Percentiles rank a stretch among this genome's conserved stretches.
Conservation (phyloP, 2,113 vertebrate genomes). For the Nanorana parkeri region DNA sequence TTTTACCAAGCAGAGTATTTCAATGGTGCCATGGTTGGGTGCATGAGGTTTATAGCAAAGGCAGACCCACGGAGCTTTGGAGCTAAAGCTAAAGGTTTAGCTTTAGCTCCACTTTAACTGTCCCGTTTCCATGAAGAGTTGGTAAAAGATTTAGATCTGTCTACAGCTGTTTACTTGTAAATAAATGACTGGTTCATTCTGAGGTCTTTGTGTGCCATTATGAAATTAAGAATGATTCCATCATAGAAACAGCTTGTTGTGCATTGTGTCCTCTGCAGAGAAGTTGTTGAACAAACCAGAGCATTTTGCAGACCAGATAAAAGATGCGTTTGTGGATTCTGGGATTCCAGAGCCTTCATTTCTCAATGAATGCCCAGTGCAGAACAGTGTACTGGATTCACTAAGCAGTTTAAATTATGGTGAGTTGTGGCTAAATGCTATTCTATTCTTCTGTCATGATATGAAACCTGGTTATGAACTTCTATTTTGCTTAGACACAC, state of each 20-base stretch:
- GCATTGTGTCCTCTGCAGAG: conserved; percentile 2
- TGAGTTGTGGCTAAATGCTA: not conserved
- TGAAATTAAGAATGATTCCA: too few relatives aligned
- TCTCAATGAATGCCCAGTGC: not conserved
- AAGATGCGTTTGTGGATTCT: conserved; percentile 27
- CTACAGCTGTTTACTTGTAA: not conserved
- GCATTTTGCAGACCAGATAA: not conserved
- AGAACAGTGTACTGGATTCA: not conserved
- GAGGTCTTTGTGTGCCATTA: not conserved
- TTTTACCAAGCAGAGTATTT: too few relatives aligned
- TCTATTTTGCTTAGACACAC: not conserved
- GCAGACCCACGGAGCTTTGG: too few relatives aligned
- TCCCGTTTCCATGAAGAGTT: not conserved
- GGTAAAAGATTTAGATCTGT: not conserved
- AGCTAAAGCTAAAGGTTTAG: too few relatives aligned
- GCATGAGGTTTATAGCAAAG: too few relatives aligned
- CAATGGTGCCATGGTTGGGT: too few relatives aligned
- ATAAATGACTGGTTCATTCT: too few relatives aligned
- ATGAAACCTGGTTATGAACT: not conserved
- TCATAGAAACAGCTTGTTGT: not conserved
- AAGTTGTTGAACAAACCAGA: conserved; percentile 26
- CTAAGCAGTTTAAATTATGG: not conserved
- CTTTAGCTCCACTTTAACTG: too few relatives aligned
- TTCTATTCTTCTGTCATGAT: not conserved
- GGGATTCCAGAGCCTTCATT: conserved; percentile 36